Evolutionary conservation across 2,888 invertebrate species (phyloP), one percentile per base, ranked within the genome.

Genomic region (Caenorhabditis uteleia): DNA sequence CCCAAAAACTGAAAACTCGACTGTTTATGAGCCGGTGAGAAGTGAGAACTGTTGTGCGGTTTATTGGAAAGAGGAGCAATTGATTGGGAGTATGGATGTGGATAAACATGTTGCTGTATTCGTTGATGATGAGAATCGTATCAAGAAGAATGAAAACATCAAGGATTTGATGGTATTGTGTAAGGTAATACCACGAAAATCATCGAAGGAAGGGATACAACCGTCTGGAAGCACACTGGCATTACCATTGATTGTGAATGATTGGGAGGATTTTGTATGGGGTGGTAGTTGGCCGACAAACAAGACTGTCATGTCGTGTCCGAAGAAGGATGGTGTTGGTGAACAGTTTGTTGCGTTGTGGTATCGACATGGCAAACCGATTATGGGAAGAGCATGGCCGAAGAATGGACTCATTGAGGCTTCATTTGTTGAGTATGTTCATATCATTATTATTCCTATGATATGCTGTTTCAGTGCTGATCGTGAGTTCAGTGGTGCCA

Each of bases 351-450:
- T 75, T 23, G 75, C 70, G 3, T 34, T 73, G 25, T 75, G 75
- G 73, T 73, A 68, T 29, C 57, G 68, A 26, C 70, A 70, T 47
- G 70, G 70, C 12, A 65, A 56, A 39, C 73, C 75, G 36, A 36
- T 70, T 1, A 73, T 75, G 73, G 75, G 75, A 33, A 59, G 73
- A 39, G 75, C 72, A 8, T 69, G 68, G 73, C 40, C 57, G 20
- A 42, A 56, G 36, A 31, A 50, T 25, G 65, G 69, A 3, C 60
- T 29, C 26, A 64, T 75, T 20, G 60, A 60, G 7, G 75, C 73
- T 7, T 68, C 65, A 2, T 75, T 75, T 48, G 57, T 64, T 7
- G 70, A 75, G 70, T 72, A 20, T 34, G 67, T 47, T 1, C 14
- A 7, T 12, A 12, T 31, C 12, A 18, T 7, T 21, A n/a, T 16